Percentiles rank a stretch among this genome's conserved stretches.
Conservation (phyloP, 2,888 invertebrate species). For the Colostygia pectinataria region DNA sequence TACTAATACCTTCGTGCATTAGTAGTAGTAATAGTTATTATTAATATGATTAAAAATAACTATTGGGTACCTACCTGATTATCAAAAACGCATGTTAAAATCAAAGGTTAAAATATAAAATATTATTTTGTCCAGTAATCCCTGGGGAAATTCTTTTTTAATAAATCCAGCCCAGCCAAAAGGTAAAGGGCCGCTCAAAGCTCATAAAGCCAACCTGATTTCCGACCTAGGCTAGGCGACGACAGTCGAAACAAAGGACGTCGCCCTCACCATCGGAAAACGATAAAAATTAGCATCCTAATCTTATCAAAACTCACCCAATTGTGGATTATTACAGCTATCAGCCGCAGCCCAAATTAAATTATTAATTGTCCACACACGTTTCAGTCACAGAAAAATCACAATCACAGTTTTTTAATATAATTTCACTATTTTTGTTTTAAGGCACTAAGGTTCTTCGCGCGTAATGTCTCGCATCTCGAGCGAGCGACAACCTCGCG, state of each 20-base stretch:
- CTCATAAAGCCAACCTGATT: slow-evolving; percentile 50
- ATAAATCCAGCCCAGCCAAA: slow-evolving; percentile 26
- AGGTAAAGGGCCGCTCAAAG: slow-evolving; percentile 50
- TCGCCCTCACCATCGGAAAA: slow-evolving; percentile 48
- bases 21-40: too few species aligned
- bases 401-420: slow-evolving; percentile 70
- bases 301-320: slow-evolving; percentile 82
- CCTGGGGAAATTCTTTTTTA: too few species aligned
- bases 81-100: too few species aligned
- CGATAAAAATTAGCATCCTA: slow-evolving; percentile 79
- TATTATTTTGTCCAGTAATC: too few species aligned
- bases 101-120: too few species aligned
- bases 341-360: slow-evolving; percentile 63
- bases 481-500: slow-evolving; percentile 76
- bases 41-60: too few species aligned
- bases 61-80: too few species aligned
- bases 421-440: slow-evolving; percentile 58
- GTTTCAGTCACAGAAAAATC: slow-evolving; percentile 65
- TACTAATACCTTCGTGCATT: too few species aligned
- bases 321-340: slow-evolving; percentile 79
- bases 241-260: slow-evolving; percentile 47
- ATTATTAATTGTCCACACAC: slow-evolving; percentile 63
- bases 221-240: slow-evolving; percentile 9
- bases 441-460: slow-evolving; percentile 64
- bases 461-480: slow-evolving; percentile 58